These are phyloP conservation scores for Drosophila sordidapex DNA, from an alignment of 2,888 invertebrate species.

Conservation along the genomic window DNA sequence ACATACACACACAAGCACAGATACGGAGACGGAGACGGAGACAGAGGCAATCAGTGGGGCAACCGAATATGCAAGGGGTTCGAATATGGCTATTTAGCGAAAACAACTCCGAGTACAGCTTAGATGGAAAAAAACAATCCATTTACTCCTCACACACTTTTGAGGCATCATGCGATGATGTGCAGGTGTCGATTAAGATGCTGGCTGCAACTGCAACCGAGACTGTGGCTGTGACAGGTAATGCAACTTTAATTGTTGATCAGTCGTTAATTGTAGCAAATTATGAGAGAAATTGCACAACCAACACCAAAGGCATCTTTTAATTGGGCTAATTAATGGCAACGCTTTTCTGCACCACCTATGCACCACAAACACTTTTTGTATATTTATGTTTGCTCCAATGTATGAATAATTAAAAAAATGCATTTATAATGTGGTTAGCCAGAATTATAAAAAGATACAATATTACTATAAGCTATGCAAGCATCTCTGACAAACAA, in stretches of 20 bases:
- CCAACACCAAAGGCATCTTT: slow-evolving; percentile 51
- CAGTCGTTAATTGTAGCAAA: slow-evolving; percentile 79
- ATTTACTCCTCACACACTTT: slow-evolving; percentile 72
- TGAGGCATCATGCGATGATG: slow-evolving; percentile 65
- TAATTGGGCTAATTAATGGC: slow-evolving; percentile 72
- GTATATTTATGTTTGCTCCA: neutral
- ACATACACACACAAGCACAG: neutral
- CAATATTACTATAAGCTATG: neutral
- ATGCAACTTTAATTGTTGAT: slow-evolving; percentile 78
- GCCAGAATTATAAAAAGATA: neutral
- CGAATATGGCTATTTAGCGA: slow-evolving; percentile 15
- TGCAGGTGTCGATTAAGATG: slow-evolving; percentile 65
- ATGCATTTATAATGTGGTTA: neutral
- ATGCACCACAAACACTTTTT: slow-evolving; percentile 15
- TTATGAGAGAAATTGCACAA: slow-evolving; percentile 68
- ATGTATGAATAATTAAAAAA: neutral
- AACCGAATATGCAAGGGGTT: slow-evolving; percentile 12
- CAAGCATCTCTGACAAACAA: neutral
- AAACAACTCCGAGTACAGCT: slow-evolving; percentile 23
- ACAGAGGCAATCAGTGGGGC: slow-evolving; percentile 52
- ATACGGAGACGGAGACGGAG: neutral
- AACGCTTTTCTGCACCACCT: slow-evolving; percentile 64
- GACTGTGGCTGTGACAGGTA: slow-evolving; percentile 38
- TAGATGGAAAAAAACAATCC: slow-evolving; percentile 24
- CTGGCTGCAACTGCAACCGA: slow-evolving; percentile 17